Evolutionary conservation across 1,140 invertebrate species (phyloP).

Genomic region (Magallana ariakensis): DNA sequence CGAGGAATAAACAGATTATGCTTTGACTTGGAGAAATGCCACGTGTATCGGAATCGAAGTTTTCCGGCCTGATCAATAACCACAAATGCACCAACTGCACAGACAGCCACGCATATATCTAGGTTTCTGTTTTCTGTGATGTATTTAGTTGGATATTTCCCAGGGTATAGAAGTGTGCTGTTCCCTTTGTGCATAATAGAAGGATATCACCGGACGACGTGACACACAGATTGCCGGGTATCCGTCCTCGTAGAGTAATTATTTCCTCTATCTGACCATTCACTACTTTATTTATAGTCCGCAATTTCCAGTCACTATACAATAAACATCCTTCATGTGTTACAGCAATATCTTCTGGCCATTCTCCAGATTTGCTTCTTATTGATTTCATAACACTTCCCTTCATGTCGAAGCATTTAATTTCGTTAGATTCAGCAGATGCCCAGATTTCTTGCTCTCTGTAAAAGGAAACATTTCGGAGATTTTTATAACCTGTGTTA

Average conservation of each 20-base stretch:
- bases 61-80: not conserved
- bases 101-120: no score
- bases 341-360: not conserved
- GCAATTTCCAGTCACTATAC: not conserved
- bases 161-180: not conserved
- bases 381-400: not conserved
- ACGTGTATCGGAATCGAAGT: not conserved
- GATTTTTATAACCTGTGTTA: not conserved
- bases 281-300: not conserved
- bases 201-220: no score
- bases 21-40: not conserved
- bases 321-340: not conserved
- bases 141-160: not conserved
- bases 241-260: not conserved
- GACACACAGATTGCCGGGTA: not conserved
- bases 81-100: no score
- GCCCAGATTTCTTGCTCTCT: not conserved
- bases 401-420: not conserved
- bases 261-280: constrained; percentile 11
- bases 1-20: no score
- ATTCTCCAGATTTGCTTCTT: not conserved
- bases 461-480: not conserved
- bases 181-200: not conserved
- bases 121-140: not conserved
- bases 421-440: not conserved